Evolutionary conservation across 2,797 vertebrate genomes (phyloP).

Genomic region (Anas bahamensis): DNA sequence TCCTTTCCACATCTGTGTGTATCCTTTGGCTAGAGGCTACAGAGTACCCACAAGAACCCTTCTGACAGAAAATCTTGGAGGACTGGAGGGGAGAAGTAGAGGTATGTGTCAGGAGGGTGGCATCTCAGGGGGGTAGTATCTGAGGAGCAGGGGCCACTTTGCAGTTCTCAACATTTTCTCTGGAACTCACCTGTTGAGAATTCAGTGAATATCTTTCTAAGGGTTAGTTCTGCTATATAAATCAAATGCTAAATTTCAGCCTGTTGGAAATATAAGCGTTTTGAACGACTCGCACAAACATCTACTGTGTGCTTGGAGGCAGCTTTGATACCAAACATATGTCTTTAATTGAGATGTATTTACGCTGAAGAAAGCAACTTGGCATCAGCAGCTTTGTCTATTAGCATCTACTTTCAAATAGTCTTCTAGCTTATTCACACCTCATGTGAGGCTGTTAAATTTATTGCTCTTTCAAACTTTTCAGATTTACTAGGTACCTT

Average conservation of each 20-base stretch:
- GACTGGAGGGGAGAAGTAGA: neutral
- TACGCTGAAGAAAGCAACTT: neutral
- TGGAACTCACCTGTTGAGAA: neutral
- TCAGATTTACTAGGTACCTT: neutral
- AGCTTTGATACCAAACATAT: neutral
- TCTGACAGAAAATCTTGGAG: neutral
- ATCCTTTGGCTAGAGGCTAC: neutral
- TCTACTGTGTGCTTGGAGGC: neutral
- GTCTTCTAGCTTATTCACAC: neutral
- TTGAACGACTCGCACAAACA: neutral
- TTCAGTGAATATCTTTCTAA: neutral
- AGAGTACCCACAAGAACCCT: neutral
- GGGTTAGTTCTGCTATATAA: neutral
- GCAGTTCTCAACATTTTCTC: neutral
- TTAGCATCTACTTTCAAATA: neutral
- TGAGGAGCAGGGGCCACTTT: neutral
- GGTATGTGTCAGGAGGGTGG: neutral
- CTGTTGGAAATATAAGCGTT: neutral
- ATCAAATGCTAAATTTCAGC: neutral
- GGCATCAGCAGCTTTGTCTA: neutral
- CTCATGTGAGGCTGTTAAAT: neutral
- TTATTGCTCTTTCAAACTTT: neutral
- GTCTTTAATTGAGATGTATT: neutral
- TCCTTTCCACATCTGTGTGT: neutral
- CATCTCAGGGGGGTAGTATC: rapidly evolving